Evolutionary conservation across 1,140 invertebrate genomes (phyloP).

Genomic region (Teleopsis dalmanni): DNA sequence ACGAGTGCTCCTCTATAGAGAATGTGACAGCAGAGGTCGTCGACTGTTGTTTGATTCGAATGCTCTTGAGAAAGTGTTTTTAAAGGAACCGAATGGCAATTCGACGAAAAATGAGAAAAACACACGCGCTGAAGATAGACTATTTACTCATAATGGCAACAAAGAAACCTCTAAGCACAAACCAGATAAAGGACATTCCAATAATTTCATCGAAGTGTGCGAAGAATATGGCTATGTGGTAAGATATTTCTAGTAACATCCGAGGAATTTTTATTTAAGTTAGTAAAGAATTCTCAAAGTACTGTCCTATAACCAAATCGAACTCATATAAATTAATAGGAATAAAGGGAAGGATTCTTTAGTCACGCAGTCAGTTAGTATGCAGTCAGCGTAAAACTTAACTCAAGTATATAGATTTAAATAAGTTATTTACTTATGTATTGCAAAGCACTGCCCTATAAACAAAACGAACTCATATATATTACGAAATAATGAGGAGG

Average conservation of each 20-base stretch:
- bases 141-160: slow-evolving; percentile 4
- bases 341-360: too few relatives aligned
- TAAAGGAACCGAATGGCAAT: slow-evolving; percentile 26
- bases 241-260: slow-evolving; percentile 7
- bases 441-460: too few relatives aligned
- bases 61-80: slow-evolving; percentile 51
- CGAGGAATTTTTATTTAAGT: too few relatives aligned
- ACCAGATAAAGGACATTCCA: slow-evolving; percentile 37
- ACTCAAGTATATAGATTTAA: too few relatives aligned
- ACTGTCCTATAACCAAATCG: too few relatives aligned
- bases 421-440: too few relatives aligned
- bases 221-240: slow-evolving; percentile 40
- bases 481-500: too few relatives aligned
- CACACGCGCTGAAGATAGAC: neutral
- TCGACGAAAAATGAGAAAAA: neutral
- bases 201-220: slow-evolving; percentile 36
- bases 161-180: slow-evolving; percentile 29
- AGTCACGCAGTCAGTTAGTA: too few relatives aligned
- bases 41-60: slow-evolving; percentile 80
- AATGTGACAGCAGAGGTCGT: slow-evolving; percentile 72
- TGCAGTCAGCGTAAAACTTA: too few relatives aligned
- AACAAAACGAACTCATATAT: too few relatives aligned
- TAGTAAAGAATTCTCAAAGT: too few relatives aligned
- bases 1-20: slow-evolving; percentile 72
- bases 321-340: too few relatives aligned